Percentiles rank a stretch among this genome's conserved stretches.
Evolutionary conservation across 2,797 vertebrate genomes (phyloP).

Genomic region (Manis crassicaudata): DNA sequence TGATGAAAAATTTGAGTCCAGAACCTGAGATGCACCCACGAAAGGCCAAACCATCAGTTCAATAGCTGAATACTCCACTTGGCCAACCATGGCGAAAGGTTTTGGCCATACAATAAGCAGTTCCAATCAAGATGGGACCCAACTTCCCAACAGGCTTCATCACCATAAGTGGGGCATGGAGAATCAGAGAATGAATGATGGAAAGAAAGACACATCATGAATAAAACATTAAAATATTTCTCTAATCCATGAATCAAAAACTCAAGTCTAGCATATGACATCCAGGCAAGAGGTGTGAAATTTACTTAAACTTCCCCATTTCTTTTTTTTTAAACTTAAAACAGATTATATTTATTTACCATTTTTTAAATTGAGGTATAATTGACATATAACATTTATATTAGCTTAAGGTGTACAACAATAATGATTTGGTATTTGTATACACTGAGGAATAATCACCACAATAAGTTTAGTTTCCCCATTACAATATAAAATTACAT

Average conservation of each 20-base stretch:
- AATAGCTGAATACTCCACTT: background rate
- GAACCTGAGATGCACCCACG: background rate
- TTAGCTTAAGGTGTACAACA: background rate
- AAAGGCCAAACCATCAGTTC: background rate
- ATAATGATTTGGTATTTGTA: background rate
- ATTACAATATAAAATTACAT: background rate
- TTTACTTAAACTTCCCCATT: constrained; percentile 73
- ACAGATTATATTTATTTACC: background rate
- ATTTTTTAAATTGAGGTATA: background rate
- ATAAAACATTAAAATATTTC: constrained; percentile 60
- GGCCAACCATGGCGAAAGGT: background rate
- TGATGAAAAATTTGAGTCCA: constrained; percentile 30
- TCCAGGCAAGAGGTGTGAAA: constrained; percentile 61
- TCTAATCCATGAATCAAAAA: constrained; percentile 66
- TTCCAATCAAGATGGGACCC: background rate
- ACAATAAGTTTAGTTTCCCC: background rate
- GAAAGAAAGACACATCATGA: constrained; percentile 39
- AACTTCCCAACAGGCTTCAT: constrained; percentile 9
- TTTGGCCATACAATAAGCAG: background rate
- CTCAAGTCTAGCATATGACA: constrained; percentile 45
- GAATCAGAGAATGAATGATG: background rate
- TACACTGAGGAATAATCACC: background rate
- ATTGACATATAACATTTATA: background rate
- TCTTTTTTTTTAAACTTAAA: background rate
- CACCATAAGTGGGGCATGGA: background rate